These are phyloP conservation scores for Leptoteleia sp. DNA, from an alignment of 1,140 invertebrate genomes.

Conservation along the genomic window DNA sequence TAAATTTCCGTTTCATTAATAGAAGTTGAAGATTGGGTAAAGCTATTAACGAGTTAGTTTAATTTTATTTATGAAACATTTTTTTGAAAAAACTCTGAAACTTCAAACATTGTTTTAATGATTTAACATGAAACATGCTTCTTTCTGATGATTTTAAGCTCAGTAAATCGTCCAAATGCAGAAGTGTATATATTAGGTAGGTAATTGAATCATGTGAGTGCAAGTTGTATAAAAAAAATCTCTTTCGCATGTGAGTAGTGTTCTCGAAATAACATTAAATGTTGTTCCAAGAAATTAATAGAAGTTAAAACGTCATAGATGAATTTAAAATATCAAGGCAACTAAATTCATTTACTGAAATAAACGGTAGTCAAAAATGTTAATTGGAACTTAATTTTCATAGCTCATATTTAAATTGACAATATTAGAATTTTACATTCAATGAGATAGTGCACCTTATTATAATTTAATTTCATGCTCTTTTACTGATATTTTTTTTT, in stretches of 20 bases:
- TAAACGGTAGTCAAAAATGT: conserved; percentile 2
- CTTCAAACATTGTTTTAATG: too few species aligned
- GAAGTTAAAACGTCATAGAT: conserved; percentile 10
- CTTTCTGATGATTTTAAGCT: conserved; percentile 33
- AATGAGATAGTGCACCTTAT: too few species aligned
- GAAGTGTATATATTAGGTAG: conserved; percentile 54
- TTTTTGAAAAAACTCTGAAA: too few species aligned
- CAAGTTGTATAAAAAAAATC: conserved; percentile 44
- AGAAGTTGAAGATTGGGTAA: too few species aligned
- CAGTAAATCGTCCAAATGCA: conserved; percentile 50
- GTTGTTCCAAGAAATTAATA: conserved; percentile 30
- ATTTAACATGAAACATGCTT: background rate
- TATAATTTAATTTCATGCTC: too few species aligned
- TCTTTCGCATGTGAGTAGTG: conserved; percentile 31
- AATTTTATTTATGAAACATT: too few species aligned
- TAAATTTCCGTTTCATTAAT: too few species aligned
- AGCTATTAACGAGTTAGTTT: too few species aligned
- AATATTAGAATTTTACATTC: too few species aligned
- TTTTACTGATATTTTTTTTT: too few species aligned
- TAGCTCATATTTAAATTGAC: background rate
- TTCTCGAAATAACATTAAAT: conserved; percentile 37
- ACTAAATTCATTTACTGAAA: conserved; percentile 10
- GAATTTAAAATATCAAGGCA: too few species aligned
- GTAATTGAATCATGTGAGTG: conserved; percentile 32
- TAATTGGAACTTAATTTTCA: background rate